Base-by-base conservation (phyloP, 1,140 invertebrate genomes). In the Pissodes strobi region DNA sequence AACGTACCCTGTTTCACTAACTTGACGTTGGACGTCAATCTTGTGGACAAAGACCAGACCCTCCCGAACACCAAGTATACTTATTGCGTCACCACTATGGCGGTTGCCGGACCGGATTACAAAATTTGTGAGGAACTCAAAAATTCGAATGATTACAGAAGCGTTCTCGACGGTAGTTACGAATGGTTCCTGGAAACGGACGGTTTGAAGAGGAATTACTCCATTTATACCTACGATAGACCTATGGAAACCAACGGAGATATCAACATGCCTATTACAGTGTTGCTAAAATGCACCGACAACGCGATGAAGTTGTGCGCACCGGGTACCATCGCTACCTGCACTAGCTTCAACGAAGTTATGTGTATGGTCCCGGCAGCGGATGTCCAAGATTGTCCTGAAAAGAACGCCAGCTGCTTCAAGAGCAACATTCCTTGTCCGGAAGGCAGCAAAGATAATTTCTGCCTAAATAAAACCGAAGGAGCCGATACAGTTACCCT, bases 61-160 rank as follows among this genome's bases (percentile, higher is more conserved):
- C 34, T 39, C 34, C 68, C 67, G 22, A 59, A 52, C 17, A 68
- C 67, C 19, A 57, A 69, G n/a, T 68, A 72, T 46, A 62, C 49
- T 13, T 72, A 67, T 48, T 72, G 71, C 49, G 66, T 72, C 12
- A 72, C 71, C 9, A 69, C 71, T 18, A 67, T 71, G 69, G 71
- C 71, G 12, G 57, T 71, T 18, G 69, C 69, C 12, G 71, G 67
- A 13, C 69, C 71, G 1, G 66, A 70, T 19, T 69, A 69, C 21
- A 53, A 66, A 15, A 18, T 21, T 25, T 69, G 67, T 22, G 22
- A 41, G 8, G 41, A 56, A 3, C 21, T 37, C 4, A 57, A 27
- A n/a, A 21, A 62, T 53, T 37, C 22, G 10, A 58, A 62, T 34
- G 53, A 69, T 55, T 69, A 66, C 15, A 61, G 63, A 46, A 69